phyloP scores from a whole-genome alignment of 2,888 invertebrate species.

The Synergus gifuensis region DNA sequence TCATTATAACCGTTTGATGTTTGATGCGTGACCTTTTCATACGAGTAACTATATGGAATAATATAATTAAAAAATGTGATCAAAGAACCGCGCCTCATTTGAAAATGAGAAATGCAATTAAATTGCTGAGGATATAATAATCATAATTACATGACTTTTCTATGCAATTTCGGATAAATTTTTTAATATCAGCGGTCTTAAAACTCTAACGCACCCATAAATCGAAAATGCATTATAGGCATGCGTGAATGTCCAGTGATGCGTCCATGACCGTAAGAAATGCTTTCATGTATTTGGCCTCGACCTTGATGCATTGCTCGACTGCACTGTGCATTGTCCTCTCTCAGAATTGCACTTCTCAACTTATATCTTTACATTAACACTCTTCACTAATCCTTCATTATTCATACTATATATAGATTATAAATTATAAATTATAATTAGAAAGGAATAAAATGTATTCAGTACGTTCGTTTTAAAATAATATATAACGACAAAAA shows the following conservation, averaged over 20 bases:
- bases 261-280: conserved; percentile 51
- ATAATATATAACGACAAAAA: neutral
- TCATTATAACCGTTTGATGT: conserved; percentile 5
- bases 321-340: conserved; percentile 57
- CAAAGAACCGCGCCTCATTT: neutral
- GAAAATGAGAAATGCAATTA: neutral
- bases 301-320: conserved; percentile 65
- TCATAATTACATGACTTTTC: neutral
- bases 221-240: conserved; percentile 55
- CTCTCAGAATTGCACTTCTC: conserved; percentile 27
- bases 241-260: conserved; percentile 48
- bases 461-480: neutral
- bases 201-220: conserved; percentile 48
- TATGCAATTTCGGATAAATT: neutral
- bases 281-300: conserved; percentile 57
- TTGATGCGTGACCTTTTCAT: conserved; percentile 30
- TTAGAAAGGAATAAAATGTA: neutral
- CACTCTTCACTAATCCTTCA: neutral
- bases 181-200: neutral
- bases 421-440: neutral
- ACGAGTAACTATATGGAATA: neutral
- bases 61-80: neutral
- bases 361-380: conserved; percentile 1
- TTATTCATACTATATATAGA: neutral
- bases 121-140: no score